A percentile compares a stretch with the other conserved stretches of the same genome.
Evolutionary conservation across 2,888 invertebrate genomes (phyloP).

Genomic region (Cheilosia soror): DNA sequence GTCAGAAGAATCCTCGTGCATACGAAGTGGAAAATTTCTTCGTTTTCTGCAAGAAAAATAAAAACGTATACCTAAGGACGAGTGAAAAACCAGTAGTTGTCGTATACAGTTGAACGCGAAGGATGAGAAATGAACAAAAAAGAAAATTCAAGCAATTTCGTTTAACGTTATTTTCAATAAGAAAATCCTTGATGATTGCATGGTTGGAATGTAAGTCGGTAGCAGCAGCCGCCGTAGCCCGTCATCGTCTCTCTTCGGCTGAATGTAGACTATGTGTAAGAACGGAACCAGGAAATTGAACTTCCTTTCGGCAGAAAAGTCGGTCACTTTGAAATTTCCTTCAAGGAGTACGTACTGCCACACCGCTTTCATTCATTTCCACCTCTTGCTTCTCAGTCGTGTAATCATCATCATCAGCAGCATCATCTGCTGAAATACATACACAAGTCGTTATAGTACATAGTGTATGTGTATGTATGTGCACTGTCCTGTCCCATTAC

Average conservation of each 20-base stretch:
- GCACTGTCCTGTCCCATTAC: constrained; percentile 6
- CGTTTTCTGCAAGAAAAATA: neutral
- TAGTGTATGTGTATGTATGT: neutral
- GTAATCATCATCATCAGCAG: constrained; percentile 53
- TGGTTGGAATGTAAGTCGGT: constrained; percentile 58
- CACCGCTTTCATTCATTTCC: constrained; percentile 18
- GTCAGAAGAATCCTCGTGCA: constrained; percentile 28
- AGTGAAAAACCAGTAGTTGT: neutral
- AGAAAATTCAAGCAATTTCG: constrained; percentile 62
- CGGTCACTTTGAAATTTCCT: constrained; percentile 72
- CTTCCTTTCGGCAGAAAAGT: constrained; percentile 70
- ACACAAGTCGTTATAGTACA: neutral
- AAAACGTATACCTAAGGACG: neutral
- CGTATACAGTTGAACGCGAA: neutral
- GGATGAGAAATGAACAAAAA: neutral
- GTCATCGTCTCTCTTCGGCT: constrained; percentile 12
- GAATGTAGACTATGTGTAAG: constrained; percentile 39
- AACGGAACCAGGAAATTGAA: constrained; percentile 75
- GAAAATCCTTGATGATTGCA: constrained; percentile 69
- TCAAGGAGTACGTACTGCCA: constrained; percentile 17
- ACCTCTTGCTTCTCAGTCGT: constrained; percentile 25
- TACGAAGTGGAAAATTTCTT: constrained; percentile 45
- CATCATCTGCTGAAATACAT: neutral
- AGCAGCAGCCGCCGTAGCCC: neutral
- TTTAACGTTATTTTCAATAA: constrained; percentile 71